Evolutionary conservation across 1,140 invertebrate genomes (phyloP).

Genomic region (Nasonia longicornis): DNA sequence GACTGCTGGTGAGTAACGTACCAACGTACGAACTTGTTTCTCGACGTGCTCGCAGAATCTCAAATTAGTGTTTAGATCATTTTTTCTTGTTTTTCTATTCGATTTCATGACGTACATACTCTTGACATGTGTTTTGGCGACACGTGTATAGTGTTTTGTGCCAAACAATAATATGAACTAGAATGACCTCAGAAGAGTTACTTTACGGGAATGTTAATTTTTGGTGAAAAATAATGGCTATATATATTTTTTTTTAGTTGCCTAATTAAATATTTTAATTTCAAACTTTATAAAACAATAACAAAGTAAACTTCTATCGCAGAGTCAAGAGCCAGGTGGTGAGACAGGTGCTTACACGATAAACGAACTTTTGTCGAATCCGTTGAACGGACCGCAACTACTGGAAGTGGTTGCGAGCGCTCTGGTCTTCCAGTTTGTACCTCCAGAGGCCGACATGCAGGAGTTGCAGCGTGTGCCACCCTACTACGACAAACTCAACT

Average conservation of each 20-base stretch:
- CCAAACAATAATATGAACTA: no score
- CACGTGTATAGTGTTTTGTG: no score
- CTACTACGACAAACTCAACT: constrained; percentile 93
- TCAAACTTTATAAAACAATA: neutral
- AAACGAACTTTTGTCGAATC: constrained; percentile 75
- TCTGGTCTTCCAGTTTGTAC: constrained; percentile 90
- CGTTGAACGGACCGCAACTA: constrained; percentile 75
- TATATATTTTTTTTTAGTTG: neutral
- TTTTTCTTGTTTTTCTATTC: constrained; percentile 1
- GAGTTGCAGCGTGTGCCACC: constrained; percentile 73
- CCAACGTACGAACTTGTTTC: constrained; percentile 5
- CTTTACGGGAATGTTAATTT: no score
- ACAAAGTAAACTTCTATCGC: constrained; percentile 50
- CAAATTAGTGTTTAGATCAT: neutral
- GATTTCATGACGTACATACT: no score
- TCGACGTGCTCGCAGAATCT: neutral
- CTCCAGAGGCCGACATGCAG: constrained; percentile 70
- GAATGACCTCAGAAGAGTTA: no score
- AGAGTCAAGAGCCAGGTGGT: constrained; percentile 80
- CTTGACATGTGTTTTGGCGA: no score
- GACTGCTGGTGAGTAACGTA: constrained; percentile 76
- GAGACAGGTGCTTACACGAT: constrained; percentile 76
- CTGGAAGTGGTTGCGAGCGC: constrained; percentile 87
- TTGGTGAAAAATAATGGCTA: no score
- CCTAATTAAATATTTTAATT: neutral